Base-by-base conservation (phyloP, 30 jellyfish, hydroid and myxozoan species). In the Phacellophora camtschatica region DNA sequence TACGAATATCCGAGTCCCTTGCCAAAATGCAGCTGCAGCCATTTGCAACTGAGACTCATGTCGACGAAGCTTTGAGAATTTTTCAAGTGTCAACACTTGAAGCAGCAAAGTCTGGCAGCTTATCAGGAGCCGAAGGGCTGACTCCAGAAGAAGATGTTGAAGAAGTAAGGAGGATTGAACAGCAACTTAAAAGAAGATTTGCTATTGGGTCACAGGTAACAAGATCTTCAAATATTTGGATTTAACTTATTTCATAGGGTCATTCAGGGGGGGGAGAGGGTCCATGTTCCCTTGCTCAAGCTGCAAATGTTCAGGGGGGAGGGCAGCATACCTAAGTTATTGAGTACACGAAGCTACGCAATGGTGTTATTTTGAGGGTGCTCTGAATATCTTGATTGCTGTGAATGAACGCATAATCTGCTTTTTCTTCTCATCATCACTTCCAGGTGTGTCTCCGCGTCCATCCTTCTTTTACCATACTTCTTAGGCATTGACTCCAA, bases 71-170 rank as follows among this genome's bases (percentile, higher is more conserved):
- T 0, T 51, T 95, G 55, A 91, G 99, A 22, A 76, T 95, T 43
- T 95, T 95, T 69, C 97, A 90, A 49, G 99, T 95, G n/a, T 95
- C 99, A 10, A 95, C 99, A 1, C 57, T 88, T 4, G 99, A 88
- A 62, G 99, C 99, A 13, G 97, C 99, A n/a, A 61, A 48, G 27
- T 82, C 97, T 0, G 99, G 99, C 18, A 70, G 90, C 43, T 62
- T 95, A 30, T 86, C 96, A 20, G 99, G 99, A n/a, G 99, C 97
- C 8, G 99, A 95, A 66, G 99, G 99, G 12, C 88, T 95, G 27
- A 87, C 97, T 6, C 96, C 97, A 5, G 97, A 83, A 5, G 96
- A 83, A 68, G 99, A 95, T 31, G 73, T 95, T 48, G 99, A 88
- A 54, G 99, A 95, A 75, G 94, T 95, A 34, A 28, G 99, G 4